Evolutionary conservation across 2,113 vertebrate genomes (phyloP).

Genomic region (Elaphurus davidianus): DNA sequence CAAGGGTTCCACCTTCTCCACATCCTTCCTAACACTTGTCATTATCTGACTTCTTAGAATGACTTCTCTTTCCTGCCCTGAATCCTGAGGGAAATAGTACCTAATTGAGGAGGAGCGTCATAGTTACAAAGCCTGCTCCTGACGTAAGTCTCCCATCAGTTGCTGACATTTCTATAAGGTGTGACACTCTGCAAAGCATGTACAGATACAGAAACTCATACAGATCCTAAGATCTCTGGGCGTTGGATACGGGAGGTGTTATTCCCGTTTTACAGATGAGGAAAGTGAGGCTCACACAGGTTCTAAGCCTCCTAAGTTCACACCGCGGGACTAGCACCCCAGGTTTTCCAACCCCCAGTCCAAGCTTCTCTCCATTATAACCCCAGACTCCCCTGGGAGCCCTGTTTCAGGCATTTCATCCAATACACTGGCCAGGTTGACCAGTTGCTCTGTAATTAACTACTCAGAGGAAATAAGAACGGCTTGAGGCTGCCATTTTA

Average conservation of each 20-base stretch:
- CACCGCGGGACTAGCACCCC: not conserved
- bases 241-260: rapidly evolving
- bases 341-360: too few species aligned
- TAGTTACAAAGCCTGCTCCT: not conserved
- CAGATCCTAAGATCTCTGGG: not conserved
- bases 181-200: not conserved
- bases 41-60: not conserved
- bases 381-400: not conserved
- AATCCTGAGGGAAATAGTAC: not conserved
- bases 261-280: not conserved
- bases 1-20: rapidly evolving
- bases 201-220: not conserved
- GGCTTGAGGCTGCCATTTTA: rapidly evolving
- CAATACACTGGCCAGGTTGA: rapidly evolving
- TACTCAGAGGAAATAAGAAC: not conserved
- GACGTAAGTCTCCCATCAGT: rapidly evolving
- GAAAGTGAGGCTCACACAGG: not conserved
- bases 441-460: slow-evolving; percentile 5
- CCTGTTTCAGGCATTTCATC: not conserved
- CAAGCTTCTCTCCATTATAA: rapidly evolving
- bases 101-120: not conserved
- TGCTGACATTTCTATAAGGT: not conserved
- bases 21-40: not conserved
- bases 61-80: not conserved
- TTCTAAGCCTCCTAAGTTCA: not conserved